Evolutionary conservation across 2,113 vertebrate species (phyloP), one percentile per base, ranked within the genome.

Genomic region (Rana temporaria): DNA sequence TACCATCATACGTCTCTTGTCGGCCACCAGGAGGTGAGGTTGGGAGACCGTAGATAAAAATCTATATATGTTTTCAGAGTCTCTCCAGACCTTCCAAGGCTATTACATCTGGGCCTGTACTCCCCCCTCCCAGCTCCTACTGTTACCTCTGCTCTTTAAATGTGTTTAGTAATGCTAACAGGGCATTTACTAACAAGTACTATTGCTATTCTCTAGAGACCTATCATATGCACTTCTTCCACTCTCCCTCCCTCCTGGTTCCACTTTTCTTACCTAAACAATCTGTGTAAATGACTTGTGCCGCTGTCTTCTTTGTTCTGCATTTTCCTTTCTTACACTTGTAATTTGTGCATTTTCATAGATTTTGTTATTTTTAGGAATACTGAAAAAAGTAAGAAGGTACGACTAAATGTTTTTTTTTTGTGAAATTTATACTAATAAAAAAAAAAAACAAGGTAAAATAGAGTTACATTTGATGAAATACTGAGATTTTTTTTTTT

Each of bases 81-180:
- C 15, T 63, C 38, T 74, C 24, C 22, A 57, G 62, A 19, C 56
- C 60, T 60, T 32, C 56, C 22, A 62, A 18, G 34, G 30, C 42
- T 66, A 67, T 67, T 82, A 73, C 71, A 75, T 82, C 53, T 22
- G 34, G 52, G 26, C 71, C 53, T 5, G 53, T 20, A 72, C 52
- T 52, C 80, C 71, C 63, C 63, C 80, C 68, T 70, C 62, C 53
- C 30, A 67, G n/a, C 62, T 66, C 71, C 80, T 82, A 62, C 80
- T 82, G 80, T 67, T 75, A 73, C 80, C 71, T 75, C 71, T 82
- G 80, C 71, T 82, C 80, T 82, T 82, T 82, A 82, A 75, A 82
- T 75, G 80, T 75, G 80, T 82, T 82, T 82, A 82, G 80, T 82
- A 82, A 82, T 82, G 80, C 80, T 82, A 75, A 82, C 80, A 17